phyloP scores from a whole-genome alignment of 2,888 invertebrate species.

The Habroteleia sp. region DNA sequence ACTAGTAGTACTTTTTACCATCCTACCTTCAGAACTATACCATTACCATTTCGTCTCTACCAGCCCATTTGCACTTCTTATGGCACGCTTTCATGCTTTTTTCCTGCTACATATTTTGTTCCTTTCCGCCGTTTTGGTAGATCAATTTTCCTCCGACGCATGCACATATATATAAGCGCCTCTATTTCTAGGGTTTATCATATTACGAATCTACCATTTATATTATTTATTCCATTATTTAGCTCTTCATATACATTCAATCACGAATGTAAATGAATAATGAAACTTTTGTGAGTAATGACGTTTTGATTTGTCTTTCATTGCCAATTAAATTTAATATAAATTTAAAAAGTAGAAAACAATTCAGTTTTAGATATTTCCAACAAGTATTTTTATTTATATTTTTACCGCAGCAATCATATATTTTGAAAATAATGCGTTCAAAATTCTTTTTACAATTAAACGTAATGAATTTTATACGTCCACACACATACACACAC shows the following conservation, averaged over 20 bases:
- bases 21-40: conserved; percentile 55
- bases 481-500: too few species aligned
- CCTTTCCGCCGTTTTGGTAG: conserved; percentile 57
- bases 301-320: conserved; percentile 4
- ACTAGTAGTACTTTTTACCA: conserved; percentile 71
- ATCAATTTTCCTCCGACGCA: conserved; percentile 62
- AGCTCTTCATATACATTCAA: conserved; percentile 76
- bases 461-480: too few species aligned
- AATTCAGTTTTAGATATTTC: conserved; percentile 23
- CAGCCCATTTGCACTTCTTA: conserved; percentile 50
- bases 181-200: conserved; percentile 66
- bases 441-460: too few species aligned
- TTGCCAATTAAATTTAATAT: conserved; percentile 13
- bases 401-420: too few species aligned
- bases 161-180: conserved; percentile 31
- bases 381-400: too few species aligned
- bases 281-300: conserved; percentile 64
- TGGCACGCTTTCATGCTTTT: conserved; percentile 34
- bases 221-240: not conserved
- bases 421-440: too few species aligned
- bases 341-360: not conserved
- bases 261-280: conserved; percentile 77
- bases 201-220: conserved; percentile 69
- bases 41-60: conserved; percentile 59
- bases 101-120: conserved; percentile 30